Evolutionary conservation across 2,888 invertebrate species (phyloP).

Genomic region (Diaperis boleti): DNA sequence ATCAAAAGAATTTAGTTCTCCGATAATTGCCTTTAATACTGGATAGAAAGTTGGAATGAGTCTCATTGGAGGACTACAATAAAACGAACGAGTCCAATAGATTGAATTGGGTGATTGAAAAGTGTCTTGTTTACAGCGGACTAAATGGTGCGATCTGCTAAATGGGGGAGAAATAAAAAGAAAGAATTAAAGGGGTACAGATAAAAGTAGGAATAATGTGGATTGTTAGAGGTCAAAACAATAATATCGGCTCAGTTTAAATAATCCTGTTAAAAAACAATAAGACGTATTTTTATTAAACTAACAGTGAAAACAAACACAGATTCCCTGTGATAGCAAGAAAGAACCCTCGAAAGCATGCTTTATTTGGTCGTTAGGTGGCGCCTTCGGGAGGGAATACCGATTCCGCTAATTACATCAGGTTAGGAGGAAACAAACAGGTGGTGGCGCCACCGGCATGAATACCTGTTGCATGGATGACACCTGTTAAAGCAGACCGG

Average conservation of each 20-base stretch:
- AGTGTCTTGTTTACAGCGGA: constrained; percentile 19
- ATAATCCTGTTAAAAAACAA: too few species aligned
- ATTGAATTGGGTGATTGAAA: neutral
- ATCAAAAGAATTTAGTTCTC: constrained; percentile 4
- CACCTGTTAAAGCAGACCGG: too few species aligned
- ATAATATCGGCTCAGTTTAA: too few species aligned
- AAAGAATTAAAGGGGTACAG: neutral
- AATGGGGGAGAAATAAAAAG: neutral
- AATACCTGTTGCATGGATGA: neutral
- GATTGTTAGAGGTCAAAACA: too few species aligned
- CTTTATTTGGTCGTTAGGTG: neutral
- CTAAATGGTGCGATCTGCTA: neutral
- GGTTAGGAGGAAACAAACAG: neutral
- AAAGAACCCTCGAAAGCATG: too few species aligned
- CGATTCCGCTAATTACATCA: neutral
- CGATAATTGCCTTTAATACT: constrained; percentile 7
- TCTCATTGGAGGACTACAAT: constrained; percentile 4
- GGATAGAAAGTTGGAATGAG: neutral
- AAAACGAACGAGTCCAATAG: neutral
- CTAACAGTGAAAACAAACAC: too few species aligned
- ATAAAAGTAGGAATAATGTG: too few species aligned
- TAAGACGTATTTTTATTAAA: too few species aligned
- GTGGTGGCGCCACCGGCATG: neutral
- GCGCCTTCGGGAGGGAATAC: neutral
- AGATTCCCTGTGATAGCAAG: too few species aligned